Base-by-base conservation (phyloP, 2,113 vertebrate species). In the Chrysemys picta region DNA sequence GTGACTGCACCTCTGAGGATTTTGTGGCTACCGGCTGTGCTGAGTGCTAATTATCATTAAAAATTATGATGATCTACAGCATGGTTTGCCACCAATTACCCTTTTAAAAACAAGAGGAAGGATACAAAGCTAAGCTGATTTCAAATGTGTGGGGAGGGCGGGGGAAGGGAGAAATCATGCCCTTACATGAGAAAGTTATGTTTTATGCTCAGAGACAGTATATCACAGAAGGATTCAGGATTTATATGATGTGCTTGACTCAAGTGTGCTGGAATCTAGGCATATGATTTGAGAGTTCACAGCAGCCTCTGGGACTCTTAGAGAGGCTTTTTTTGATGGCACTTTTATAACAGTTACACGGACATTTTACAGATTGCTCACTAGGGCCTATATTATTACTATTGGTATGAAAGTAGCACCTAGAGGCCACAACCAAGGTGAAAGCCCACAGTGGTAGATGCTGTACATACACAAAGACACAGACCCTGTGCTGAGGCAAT, bases 1-100 rank as follows among this genome's bases (percentile, higher is more conserved):
- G 56, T 38, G 38, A n/a, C 2, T 0, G 76, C 65, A 84, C 9
- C 80, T 50, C 54, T 1, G 0, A 49, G 19, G 79, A 79, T 78
- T 47, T 49, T 72, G 14, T 21, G 56, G 45, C 27, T 42, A 29
- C 49, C 49, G 47, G 56, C 13, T 31, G 19, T 27, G 80, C 2
- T 0, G 1, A 1, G 22, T 84, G 31, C 24, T 5, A 3, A n/a
- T 1, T 3, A 10, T 14, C 50, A 86, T 57, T 19, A 82, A 57
- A 89, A 94, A 83, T 5, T 27, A 53, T 2, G 81, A 16, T 10
- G 79, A 29, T 10, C 45, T 59, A 9, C 80, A 82, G 11, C 50
- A 56, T n/a, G n/a, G 80, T 35, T 13, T 3, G 1, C n/a, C 9
- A 3, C 3, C 10, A 0, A 0, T 2, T 22, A 13, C 17, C 52